Evolutionary conservation across 2,113 vertebrate species (phyloP), one percentile per base, ranked within the genome.

Genomic region (Rhombomys opimus): DNA sequence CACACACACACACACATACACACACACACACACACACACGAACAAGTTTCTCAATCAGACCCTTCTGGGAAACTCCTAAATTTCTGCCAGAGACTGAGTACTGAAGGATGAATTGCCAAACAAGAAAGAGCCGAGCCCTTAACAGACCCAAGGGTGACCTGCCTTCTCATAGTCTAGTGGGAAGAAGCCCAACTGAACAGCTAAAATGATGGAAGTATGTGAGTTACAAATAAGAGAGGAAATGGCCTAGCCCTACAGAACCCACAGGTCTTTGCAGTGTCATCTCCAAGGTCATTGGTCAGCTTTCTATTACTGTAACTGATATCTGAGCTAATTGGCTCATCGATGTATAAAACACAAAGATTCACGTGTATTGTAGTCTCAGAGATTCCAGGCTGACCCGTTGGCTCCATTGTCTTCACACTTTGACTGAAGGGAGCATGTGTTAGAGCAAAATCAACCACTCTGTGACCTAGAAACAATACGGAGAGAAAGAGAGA

Each of bases 111-210:
- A 25, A 67, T 46, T 67, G 30, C 27, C 22, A 17, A 50, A 5
- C 12, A 4, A 86, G 41, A 50, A 38, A 86, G 38, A 50, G 84
- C 17, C 11, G 41, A 67, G 25, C 25, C 61, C 13, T n/a, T 3
- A 7, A 54, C 3, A 7, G 46, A 73, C 8, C n/a, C 3, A 0
- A 8, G 14, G 1, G 35, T 2, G 8, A 35, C 1, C 1, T 15
- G 4, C 11, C 20, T 46, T 30, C 27, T 67, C 0, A 0, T 2
- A 18, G 32, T 61, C n/a, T 54, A 30, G 25, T 35, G 18, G 22
- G 50, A 59, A 32, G 12, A 70, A 81, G 61, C 20, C 46, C 18
- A 57, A 35, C 27, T 11, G 5, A n/a, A 38, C 4, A 70, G 32
- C 12, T 9, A 23, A 50, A 76, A 59, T 11, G 22, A 46, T 27